A percentile compares a stretch with the other conserved stretches of the same genome.
These are phyloP conservation scores for Lysandra coridon DNA, from an alignment of 2,888 invertebrate species.

Conservation along the genomic window DNA sequence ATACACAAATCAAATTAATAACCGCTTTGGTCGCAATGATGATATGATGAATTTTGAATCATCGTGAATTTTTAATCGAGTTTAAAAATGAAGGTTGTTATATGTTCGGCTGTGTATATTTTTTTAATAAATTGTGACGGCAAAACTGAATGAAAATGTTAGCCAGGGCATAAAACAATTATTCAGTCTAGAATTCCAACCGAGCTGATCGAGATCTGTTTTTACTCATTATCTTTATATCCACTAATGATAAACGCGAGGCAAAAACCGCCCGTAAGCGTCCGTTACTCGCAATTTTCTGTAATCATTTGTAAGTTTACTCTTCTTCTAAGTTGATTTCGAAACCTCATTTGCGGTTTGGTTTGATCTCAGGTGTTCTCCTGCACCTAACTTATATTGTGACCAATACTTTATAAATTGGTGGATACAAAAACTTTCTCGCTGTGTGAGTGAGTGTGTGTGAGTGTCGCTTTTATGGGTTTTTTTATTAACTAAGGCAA, in stretches of 20 bases:
- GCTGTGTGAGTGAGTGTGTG: too few species aligned
- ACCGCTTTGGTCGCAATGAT: background rate
- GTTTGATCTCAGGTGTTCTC: conserved; percentile 62
- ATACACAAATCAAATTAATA: background rate
- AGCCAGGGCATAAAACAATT: background rate
- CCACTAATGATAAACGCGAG: conserved; percentile 50
- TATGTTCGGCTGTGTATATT: too few species aligned
- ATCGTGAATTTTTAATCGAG: too few species aligned
- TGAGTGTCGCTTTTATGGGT: too few species aligned
- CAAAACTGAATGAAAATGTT: background rate
- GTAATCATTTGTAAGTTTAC: conserved; percentile 68
- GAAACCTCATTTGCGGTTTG: conserved; percentile 71
- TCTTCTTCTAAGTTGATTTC: conserved; percentile 55
- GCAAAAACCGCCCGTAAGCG: conserved; percentile 56
- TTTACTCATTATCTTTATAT: conserved; percentile 29
- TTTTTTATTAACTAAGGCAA: too few species aligned
- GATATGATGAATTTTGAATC: too few species aligned
- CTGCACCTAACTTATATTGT: conserved; percentile 47
- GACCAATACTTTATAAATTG: conserved; percentile 39
- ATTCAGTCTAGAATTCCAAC: background rate
- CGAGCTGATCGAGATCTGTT: conserved; percentile 18
- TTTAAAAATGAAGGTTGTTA: too few species aligned
- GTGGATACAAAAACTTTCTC: background rate
- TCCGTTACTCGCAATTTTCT: conserved; percentile 69
- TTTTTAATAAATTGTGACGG: too few species aligned